A percentile compares a stretch with the other conserved stretches of the same genome.
These are phyloP conservation scores for Chondrilla cf. caribensis DNA, from an alignment of 37 sponge, comb jelly and placozoan species.

Conservation along the genomic window DNA sequence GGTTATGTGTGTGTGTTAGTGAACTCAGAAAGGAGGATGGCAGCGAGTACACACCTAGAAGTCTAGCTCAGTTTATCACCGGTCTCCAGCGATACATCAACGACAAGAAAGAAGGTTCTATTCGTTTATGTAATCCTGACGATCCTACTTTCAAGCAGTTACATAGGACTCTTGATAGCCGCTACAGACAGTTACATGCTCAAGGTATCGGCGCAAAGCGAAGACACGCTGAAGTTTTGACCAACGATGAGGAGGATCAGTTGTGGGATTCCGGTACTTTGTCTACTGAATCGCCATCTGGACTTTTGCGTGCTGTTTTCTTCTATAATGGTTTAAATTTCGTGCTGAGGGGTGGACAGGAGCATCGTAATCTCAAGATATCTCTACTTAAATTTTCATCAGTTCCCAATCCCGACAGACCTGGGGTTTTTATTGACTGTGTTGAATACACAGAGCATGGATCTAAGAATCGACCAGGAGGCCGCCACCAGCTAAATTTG, in stretches of 20 bases:
- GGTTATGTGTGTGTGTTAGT: neutral
- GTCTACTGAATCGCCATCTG: slow-evolving; percentile 17
- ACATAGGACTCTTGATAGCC: slow-evolving; percentile 7
- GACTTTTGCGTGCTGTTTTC: slow-evolving; percentile 25
- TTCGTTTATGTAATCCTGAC: neutral
- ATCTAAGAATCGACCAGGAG: slow-evolving; percentile 44
- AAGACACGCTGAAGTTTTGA: slow-evolving; percentile 6
- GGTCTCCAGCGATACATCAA: slow-evolving; percentile 24
- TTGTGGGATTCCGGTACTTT: slow-evolving; percentile 32
- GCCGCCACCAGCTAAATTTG: slow-evolving; percentile 35
- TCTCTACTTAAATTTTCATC: slow-evolving; percentile 21
- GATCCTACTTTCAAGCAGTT: neutral
- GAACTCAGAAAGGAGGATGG: slow-evolving; percentile 32
- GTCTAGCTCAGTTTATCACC: neutral
- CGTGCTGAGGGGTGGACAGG: slow-evolving; percentile 36
- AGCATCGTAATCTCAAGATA: slow-evolving; percentile 30
- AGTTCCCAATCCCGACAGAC: slow-evolving; percentile 21
- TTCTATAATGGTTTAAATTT: slow-evolving; percentile 45
- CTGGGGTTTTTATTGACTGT: neutral
- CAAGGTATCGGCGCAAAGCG: slow-evolving; percentile 22
- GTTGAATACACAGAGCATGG: slow-evolving; percentile 35
- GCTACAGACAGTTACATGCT: slow-evolving; percentile 4
- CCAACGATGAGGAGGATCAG: slow-evolving; percentile 2
- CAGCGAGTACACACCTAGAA: slow-evolving; percentile 21
- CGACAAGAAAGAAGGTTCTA: slow-evolving; percentile 25